phyloP scores from a whole-genome alignment of 2,888 invertebrate genomes.

The Orchestes rusci region DNA sequence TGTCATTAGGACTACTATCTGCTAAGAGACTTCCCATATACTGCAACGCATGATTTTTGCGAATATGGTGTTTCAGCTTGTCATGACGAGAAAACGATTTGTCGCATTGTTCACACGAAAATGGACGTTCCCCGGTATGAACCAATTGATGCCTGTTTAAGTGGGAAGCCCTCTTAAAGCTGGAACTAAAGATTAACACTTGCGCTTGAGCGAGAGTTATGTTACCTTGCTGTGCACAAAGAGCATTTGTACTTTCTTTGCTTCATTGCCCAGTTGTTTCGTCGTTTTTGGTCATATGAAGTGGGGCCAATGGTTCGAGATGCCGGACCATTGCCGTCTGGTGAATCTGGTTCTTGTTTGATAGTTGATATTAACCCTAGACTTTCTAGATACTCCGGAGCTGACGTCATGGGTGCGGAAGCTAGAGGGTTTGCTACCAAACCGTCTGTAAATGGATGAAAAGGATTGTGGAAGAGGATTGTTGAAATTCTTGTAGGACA shows the following conservation, averaged over 20 bases:
- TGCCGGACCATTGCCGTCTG: neutral
- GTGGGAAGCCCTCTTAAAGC: constrained; percentile 64
- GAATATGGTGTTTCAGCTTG: constrained; percentile 62
- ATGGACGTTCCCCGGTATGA: constrained; percentile 66
- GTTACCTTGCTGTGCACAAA: constrained; percentile 37
- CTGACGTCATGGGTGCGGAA: too few species aligned
- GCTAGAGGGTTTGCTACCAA: too few species aligned
- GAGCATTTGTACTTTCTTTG: constrained; percentile 37
- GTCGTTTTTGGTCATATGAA: constrained; percentile 15
- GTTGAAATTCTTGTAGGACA: too few species aligned
- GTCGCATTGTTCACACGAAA: constrained; percentile 60
- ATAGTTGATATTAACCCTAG: neutral
- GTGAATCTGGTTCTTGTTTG: constrained; percentile 7
- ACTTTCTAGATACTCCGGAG: neutral
- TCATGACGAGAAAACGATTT: constrained; percentile 66
- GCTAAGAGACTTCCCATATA: too few species aligned
- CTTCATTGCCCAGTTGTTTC: constrained; percentile 34
- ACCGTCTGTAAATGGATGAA: too few species aligned
- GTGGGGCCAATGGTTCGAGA: neutral
- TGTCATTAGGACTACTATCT: neutral
- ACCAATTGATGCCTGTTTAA: constrained; percentile 61
- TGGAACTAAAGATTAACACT: constrained; percentile 30
- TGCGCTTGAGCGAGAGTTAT: neutral
- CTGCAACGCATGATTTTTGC: constrained; percentile 47
- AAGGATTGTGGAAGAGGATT: too few species aligned